phyloP scores from a whole-genome alignment of 2,888 invertebrate species.

The Aspidapion aeneum region DNA sequence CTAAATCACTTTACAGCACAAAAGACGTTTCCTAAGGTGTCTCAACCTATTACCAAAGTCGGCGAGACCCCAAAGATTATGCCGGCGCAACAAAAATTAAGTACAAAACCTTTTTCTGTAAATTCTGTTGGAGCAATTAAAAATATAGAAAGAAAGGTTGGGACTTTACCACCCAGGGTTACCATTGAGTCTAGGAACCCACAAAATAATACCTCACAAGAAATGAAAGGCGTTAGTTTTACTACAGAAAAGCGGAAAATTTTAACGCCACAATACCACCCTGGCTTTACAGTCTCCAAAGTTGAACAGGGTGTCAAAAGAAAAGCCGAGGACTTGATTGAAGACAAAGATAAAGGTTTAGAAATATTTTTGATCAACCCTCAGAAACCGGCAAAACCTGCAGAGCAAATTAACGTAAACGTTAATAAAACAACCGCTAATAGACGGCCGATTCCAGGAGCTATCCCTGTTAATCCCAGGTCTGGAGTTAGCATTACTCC shows the following conservation, averaged over 20 bases:
- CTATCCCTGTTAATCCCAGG: slow-evolving; percentile 42
- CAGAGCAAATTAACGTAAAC: slow-evolving; percentile 24
- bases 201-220: slow-evolving; percentile 13
- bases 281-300: slow-evolving; percentile 48
- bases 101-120: slow-evolving; percentile 11
- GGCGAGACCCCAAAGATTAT: slow-evolving; percentile 4
- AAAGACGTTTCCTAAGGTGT: slow-evolving; percentile 40
- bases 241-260: slow-evolving; percentile 25
- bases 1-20: slow-evolving; percentile 32
- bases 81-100: slow-evolving; percentile 25
- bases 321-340: slow-evolving; percentile 34
- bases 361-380: slow-evolving; percentile 46
- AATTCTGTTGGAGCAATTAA: slow-evolving; percentile 27
- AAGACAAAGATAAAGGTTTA: slow-evolving; percentile 44
- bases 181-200: slow-evolving; percentile 38
- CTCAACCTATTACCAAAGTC: slow-evolving; percentile 16
- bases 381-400: slow-evolving; percentile 16
- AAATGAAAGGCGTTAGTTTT: slow-evolving; percentile 29
- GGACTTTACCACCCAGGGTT: slow-evolving; percentile 40
- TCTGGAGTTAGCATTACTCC: slow-evolving; percentile 42
- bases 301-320: slow-evolving; percentile 44
- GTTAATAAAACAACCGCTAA: background rate
- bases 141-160: slow-evolving; percentile 36
- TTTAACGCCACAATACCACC: slow-evolving; percentile 31
- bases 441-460: slow-evolving; percentile 52